A percentile compares a stretch with the other conserved stretches of the same genome.
Conservation (phyloP, 2,888 invertebrate species). For the Diaprepes abbreviatus region DNA sequence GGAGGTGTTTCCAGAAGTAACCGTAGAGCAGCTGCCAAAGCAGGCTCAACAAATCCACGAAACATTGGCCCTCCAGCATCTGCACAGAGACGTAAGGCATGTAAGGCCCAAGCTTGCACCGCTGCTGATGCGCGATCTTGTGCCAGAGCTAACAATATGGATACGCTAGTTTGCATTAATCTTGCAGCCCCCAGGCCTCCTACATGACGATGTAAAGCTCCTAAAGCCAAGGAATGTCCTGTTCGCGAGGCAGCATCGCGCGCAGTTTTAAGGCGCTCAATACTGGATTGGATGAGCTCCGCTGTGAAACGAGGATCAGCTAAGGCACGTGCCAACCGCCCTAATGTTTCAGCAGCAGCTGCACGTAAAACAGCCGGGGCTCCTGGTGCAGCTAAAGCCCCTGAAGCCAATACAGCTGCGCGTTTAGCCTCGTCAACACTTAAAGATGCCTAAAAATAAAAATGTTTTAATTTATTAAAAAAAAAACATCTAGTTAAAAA, state of each 20-base stretch:
- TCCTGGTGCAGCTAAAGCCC: slow-evolving; percentile 81
- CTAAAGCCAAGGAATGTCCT: slow-evolving; percentile 92
- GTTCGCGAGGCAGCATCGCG: slow-evolving; percentile 90
- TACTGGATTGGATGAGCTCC: slow-evolving; percentile 90
- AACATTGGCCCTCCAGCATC: slow-evolving; percentile 99
- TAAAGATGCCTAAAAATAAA: slow-evolving; percentile 34
- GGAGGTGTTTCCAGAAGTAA: slow-evolving; percentile 91
- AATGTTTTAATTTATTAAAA: not conserved
- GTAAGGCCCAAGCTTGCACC: slow-evolving; percentile 98
- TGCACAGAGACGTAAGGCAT: slow-evolving; percentile 94
- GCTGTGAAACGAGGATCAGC: slow-evolving; percentile 90
- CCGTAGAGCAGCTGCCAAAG: slow-evolving; percentile 90
- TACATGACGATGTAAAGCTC: slow-evolving; percentile 94
- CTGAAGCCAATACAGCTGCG: slow-evolving; percentile 63
- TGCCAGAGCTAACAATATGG: slow-evolving; percentile 92
- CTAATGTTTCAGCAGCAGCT: slow-evolving; percentile 95
- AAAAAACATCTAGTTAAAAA: not conserved
- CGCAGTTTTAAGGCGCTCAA: slow-evolving; percentile 88
- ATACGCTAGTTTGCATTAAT: slow-evolving; percentile 93
- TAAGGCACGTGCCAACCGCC: slow-evolving; percentile 91
- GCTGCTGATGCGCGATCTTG: slow-evolving; percentile 94
- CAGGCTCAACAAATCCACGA: slow-evolving; percentile 95
- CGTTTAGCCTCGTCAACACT: slow-evolving; percentile 44
- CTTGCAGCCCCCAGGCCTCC: slow-evolving; percentile 97
- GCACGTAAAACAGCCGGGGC: slow-evolving; percentile 81